phyloP scores from a whole-genome alignment of 2,888 invertebrate species.

The Smittia sp. region DNA sequence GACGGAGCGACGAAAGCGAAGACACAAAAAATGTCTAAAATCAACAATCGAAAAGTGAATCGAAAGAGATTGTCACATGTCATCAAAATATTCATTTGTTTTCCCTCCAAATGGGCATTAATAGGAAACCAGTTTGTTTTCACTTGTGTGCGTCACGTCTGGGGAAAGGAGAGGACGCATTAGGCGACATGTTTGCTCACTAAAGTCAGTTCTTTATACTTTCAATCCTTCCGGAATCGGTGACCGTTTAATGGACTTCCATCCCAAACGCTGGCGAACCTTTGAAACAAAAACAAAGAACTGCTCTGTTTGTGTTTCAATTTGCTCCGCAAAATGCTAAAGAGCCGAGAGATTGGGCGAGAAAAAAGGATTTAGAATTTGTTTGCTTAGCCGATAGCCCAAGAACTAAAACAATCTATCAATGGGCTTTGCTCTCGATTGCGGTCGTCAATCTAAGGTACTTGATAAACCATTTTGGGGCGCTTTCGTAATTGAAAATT shows the following conservation, averaged over 20 bases:
- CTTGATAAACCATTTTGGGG: background rate
- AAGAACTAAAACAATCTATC: background rate
- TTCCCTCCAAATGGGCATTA: constrained; percentile 31
- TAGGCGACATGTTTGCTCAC: background rate
- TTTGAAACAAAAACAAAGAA: background rate
- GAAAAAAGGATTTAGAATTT: background rate
- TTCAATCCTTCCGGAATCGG: background rate
- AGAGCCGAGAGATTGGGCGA: background rate
- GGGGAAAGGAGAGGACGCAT: background rate
- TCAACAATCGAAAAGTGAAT: constrained; percentile 33
- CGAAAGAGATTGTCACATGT: constrained; percentile 36
- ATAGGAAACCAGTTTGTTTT: constrained; percentile 25
- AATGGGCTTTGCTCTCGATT: background rate
- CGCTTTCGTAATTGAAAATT: background rate
- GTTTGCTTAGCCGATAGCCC: background rate
- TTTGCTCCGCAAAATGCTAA: background rate
- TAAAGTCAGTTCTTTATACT: background rate
- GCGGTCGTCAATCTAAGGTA: background rate
- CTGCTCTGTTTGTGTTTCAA: background rate
- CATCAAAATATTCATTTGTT: constrained; percentile 39
- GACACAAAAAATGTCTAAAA: constrained; percentile 23
- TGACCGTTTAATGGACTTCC: constrained; percentile 2
- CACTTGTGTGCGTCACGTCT: background rate
- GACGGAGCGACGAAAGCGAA: background rate
- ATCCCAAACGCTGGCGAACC: background rate